Evolutionary conservation across 2,797 vertebrate genomes (phyloP).

Genomic region (Spondyliosoma cantharus): DNA sequence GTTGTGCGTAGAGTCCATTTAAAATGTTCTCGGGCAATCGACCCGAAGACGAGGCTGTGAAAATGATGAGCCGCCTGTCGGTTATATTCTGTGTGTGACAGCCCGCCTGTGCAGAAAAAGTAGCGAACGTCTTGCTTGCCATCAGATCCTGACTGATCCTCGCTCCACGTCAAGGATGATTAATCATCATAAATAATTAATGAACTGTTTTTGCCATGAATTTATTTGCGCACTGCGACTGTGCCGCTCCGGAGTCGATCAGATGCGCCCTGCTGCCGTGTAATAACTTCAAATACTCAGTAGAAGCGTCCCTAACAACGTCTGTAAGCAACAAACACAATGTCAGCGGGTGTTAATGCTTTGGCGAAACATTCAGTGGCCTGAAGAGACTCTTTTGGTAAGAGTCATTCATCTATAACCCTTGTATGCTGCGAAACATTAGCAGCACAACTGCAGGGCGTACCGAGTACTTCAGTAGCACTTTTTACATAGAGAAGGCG

Average conservation of each 20-base stretch:
- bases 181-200: neutral
- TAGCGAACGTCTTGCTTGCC: neutral
- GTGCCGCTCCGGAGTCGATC: neutral
- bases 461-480: too few species aligned
- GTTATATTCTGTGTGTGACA: neutral
- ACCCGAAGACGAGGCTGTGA: neutral
- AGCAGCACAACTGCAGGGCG: neutral
- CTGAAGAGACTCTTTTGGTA: neutral
- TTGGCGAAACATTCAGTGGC: too few species aligned
- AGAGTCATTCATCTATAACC: neutral
- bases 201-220: neutral
- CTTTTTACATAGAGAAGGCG: too few species aligned
- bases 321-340: neutral
- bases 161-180: neutral
- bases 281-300: neutral
- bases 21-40: neutral
- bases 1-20: neutral
- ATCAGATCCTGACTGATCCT: neutral
- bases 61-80: neutral
- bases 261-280: neutral
- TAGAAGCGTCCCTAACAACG: neutral
- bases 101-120: neutral
- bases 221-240: neutral
- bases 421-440: too few species aligned
- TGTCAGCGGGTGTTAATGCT: neutral